These are phyloP conservation scores for Zaprionus capensis DNA, from an alignment of 1,140 invertebrate genomes.

Conservation along the genomic window DNA sequence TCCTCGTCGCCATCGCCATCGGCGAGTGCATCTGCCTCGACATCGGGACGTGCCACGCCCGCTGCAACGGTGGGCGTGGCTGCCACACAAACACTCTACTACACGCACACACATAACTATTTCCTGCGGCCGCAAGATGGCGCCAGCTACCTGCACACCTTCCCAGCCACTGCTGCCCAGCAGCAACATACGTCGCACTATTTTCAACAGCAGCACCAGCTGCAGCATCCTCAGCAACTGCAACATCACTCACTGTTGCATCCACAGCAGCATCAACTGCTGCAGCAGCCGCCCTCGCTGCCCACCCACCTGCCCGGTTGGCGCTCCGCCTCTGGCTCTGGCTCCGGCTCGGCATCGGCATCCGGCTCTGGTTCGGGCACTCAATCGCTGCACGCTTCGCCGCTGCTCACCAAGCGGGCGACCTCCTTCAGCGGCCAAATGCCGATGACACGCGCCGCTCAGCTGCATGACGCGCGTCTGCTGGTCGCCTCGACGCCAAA, in stretches of 20 bases:
- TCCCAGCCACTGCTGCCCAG: conserved; percentile 53
- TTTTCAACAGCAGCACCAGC: conserved; percentile 57
- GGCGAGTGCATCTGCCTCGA: conserved; percentile 67
- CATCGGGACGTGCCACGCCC: conserved; percentile 69
- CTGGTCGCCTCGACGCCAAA: conserved; percentile 87
- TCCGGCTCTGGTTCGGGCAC: conserved; percentile 51
- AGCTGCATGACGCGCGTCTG: conserved; percentile 33
- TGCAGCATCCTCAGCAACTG: conserved; percentile 50
- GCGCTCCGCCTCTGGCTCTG: conserved; percentile 17
- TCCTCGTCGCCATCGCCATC: conserved; percentile 78
- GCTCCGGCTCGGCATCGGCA: conserved; percentile 36
- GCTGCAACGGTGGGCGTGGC: conserved; percentile 55
- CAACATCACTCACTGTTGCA: conserved; percentile 49
- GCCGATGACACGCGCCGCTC: conserved; percentile 56
- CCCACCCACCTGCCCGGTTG: conserved; percentile 47
- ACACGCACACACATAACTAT: conserved; percentile 68
- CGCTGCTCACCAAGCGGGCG: conserved; percentile 75
- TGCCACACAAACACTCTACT: conserved; percentile 57
- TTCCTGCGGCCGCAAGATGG: conserved; percentile 71
- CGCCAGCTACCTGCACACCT: conserved; percentile 69
- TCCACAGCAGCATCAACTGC: conserved; percentile 48
- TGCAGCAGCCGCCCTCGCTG: conserved; percentile 66
- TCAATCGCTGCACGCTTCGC: conserved; percentile 73
- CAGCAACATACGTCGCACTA: conserved; percentile 49
- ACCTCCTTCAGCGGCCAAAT: conserved; percentile 81